Conservation (phyloP, 2,113 vertebrate genomes). For the Cololabis saira region DNA sequence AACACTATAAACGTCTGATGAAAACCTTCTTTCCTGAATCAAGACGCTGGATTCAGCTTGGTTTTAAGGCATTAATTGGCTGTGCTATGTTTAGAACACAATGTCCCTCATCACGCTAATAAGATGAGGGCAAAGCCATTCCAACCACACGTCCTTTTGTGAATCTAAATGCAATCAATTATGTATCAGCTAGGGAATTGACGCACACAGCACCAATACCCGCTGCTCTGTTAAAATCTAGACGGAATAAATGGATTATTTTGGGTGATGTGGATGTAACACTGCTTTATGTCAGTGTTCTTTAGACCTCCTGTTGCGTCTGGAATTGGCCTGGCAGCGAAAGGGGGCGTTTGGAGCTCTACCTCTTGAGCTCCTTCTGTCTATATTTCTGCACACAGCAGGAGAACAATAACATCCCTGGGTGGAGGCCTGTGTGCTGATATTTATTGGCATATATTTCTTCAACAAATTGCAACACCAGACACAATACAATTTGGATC, state of each 20-base stretch:
- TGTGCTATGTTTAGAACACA: conserved; percentile 58
- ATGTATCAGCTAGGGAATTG: conserved; percentile 28
- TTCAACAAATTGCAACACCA: conserved; percentile 36
- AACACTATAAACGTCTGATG: conserved; percentile 12
- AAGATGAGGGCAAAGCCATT: conserved; percentile 15
- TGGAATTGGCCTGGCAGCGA: conserved; percentile 41
- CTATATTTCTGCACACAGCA: conserved; percentile 37
- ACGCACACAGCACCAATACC: conserved; percentile 29
- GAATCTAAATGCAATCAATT: conserved; percentile 36
- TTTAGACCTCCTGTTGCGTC: conserved; percentile 19
- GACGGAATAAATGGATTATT: conserved; percentile 33
- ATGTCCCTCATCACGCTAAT: not conserved
- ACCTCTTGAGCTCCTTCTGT: conserved; percentile 19
- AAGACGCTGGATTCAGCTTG: conserved; percentile 22
- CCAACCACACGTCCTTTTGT: conserved; percentile 22
- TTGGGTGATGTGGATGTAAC: conserved; percentile 23
- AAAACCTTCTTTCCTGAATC: conserved; percentile 17
- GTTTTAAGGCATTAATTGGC: conserved; percentile 73
- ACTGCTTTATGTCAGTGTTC: conserved; percentile 4
- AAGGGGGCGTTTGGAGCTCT: conserved; percentile 8
- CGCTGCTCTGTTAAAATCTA: conserved; percentile 40
- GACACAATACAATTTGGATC: conserved; percentile 45
- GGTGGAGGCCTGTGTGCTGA: conserved; percentile 28
- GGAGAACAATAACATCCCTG: conserved; percentile 30
- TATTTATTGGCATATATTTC: conserved; percentile 48